Evolutionary conservation across 1,140 invertebrate genomes (phyloP), one percentile per base, ranked within the genome.

Genomic region (Hypothenemus hampei): DNA sequence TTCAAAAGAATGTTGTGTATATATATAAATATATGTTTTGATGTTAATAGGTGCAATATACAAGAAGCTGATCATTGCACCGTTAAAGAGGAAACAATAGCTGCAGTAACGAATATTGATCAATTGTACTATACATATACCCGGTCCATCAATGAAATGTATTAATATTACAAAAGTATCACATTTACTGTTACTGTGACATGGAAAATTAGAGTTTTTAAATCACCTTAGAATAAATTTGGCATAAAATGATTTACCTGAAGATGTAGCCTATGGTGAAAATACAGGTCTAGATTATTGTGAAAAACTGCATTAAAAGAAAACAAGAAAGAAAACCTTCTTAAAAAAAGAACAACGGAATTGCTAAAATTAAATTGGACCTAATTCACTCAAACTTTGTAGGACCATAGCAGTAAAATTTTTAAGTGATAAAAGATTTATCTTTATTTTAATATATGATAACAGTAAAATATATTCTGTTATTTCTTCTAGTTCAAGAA

Each of bases 361-460:
- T 51, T 24, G 46, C 57, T 3, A 23, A 21, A 26, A 47, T 59
- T 35, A 46, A 41, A 20, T 46, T 59, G 11, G 57, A 61, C 26
- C 26, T 61, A 23, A 52, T 61, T 4, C 56, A 63, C 24, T 44
- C 56, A 10, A 56, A 63, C 35, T 22, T 63, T 19, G 21, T 33
- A 13, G 59, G 56, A n/a, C 57, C 10, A 63, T 63, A 49, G 47
- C 47, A 40, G 41, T 46, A 50, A 41, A 50, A 18, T 61, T 57
- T 7, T 46, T 26, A 29, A 26, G 65, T 52, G 63, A 64, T 19
- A 55, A 62, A 16, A 59, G 52, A 7, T 75, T 73, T 45, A 62
- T 72, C 44, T 33, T 75, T n/a, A 67, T 70, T 46, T 29, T 75
- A 7, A 68, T 70, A 43, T 72, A 75, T 61, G 71, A 74, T 39